Conservation (phyloP, 2,888 invertebrate genomes). For the Cerceris rybyensis region DNA sequence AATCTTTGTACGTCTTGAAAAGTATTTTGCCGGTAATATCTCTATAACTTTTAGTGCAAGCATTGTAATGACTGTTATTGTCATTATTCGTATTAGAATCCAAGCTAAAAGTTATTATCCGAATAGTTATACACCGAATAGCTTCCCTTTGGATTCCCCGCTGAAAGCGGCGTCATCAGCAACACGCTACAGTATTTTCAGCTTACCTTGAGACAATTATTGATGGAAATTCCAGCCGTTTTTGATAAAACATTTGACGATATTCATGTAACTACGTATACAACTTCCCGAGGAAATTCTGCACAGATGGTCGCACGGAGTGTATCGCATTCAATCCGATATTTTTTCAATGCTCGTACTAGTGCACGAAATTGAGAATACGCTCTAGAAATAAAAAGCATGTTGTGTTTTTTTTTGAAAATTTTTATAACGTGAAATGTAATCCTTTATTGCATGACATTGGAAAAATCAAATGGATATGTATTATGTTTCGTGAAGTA, state of each 20-base stretch:
- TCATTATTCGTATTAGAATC: conserved; percentile 20
- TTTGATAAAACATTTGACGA: conserved; percentile 28
- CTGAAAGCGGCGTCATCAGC: conserved; percentile 6
- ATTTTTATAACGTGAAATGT: no score
- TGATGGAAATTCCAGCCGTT: conserved; percentile 26
- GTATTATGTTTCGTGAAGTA: no score
- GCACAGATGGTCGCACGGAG: neutral
- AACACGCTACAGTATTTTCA: conserved; percentile 11
- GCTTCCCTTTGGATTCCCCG: conserved; percentile 16
- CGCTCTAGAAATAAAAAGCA: neutral
- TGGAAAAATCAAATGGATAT: no score
- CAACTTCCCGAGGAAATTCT: neutral
- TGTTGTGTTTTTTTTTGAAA: neutral
- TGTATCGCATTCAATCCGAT: neutral
- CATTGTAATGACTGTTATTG: conserved; percentile 20
- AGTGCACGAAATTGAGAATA: neutral
- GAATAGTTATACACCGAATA: conserved; percentile 33
- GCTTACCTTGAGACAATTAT: conserved; percentile 24
- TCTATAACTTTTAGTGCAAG: conserved; percentile 35
- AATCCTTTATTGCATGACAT: no score
- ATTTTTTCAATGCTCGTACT: neutral
- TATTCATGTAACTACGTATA: conserved; percentile 3
- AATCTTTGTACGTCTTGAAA: neutral
- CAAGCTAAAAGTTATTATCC: conserved; percentile 30
- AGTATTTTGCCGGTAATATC: conserved; percentile 12